Percentiles rank a stretch among this genome's conserved stretches.
Evolutionary conservation across 2,888 invertebrate species (phyloP).

Genomic region (Arge pagana): DNA sequence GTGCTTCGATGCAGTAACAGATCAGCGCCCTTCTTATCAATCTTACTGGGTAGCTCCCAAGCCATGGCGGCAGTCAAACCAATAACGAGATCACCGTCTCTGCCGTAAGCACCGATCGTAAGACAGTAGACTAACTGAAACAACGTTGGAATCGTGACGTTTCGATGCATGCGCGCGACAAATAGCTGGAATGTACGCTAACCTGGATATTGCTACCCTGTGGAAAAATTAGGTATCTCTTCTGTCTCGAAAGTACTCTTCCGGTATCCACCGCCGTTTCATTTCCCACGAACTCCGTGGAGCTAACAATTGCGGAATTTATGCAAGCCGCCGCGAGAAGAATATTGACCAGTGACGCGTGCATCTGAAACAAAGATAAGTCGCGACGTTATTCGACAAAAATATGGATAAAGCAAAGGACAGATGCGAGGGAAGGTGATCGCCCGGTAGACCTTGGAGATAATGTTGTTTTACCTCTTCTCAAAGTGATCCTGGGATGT

Average conservation of each 20-base stretch:
- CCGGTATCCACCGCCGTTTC: slow-evolving; percentile 14
- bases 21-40: slow-evolving; percentile 45
- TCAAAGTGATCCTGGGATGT: background rate
- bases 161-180: background rate
- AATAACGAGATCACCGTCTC: slow-evolving; percentile 66
- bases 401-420: too few species aligned
- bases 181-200: slow-evolving; percentile 46
- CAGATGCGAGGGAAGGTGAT: too few species aligned
- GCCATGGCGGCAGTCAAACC: slow-evolving; percentile 79
- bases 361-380: slow-evolving; percentile 4
- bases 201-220: slow-evolving; percentile 68
- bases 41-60: slow-evolving; percentile 69
- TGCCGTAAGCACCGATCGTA: slow-evolving; percentile 63
- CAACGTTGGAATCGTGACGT: slow-evolving; percentile 2
- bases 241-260: slow-evolving; percentile 59
- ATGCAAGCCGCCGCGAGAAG: slow-evolving; percentile 27
- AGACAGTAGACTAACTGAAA: slow-evolving; percentile 63
- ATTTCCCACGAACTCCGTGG: slow-evolving; percentile 11
- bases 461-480: too few species aligned
- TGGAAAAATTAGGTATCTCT: slow-evolving; percentile 65
- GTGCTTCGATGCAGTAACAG: slow-evolving; percentile 64
- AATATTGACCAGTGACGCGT: background rate
- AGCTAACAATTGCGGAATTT: slow-evolving; percentile 23
- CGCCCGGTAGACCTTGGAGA: too few species aligned
- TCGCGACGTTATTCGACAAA: too few species aligned